These are phyloP conservation scores for Macrotrachela quadricornifera DNA, from an alignment of 1,140 invertebrate genomes.

Conservation along the genomic window DNA sequence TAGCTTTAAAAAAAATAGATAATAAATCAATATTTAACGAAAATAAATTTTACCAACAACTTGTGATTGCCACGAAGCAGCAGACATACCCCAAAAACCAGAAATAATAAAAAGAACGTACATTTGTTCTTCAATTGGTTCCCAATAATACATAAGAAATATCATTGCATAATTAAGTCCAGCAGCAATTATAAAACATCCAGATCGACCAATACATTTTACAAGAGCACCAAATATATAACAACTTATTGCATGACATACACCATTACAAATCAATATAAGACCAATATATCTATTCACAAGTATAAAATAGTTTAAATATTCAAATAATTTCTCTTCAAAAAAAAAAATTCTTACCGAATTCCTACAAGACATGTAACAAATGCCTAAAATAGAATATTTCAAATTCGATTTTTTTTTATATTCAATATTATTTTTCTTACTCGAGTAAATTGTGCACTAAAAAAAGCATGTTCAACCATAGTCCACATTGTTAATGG, in stretches of 20 bases:
- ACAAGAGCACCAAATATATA: constrained; percentile 68
- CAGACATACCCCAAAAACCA: constrained; percentile 69
- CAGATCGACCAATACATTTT: constrained; percentile 66
- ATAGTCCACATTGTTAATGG: constrained; percentile 87
- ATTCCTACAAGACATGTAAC: too few relatives aligned
- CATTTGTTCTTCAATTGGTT: constrained; percentile 49
- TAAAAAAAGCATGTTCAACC: constrained; percentile 84
- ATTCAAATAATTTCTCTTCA: too few relatives aligned
- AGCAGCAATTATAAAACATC: constrained; percentile 51
- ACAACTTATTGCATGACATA: constrained; percentile 65
- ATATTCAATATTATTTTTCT: constrained; percentile 27
- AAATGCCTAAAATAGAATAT: too few relatives aligned
- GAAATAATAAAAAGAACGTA: constrained; percentile 63
- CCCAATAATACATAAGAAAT: constrained; percentile 40
- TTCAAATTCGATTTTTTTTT: constrained; percentile 16
- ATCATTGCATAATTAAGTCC: constrained; percentile 15
- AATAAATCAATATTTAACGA: too few relatives aligned
- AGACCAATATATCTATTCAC: constrained; percentile 52
- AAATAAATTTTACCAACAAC: constrained; percentile 38
- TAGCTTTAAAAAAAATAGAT: constrained; percentile 29
- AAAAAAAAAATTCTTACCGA: too few relatives aligned
- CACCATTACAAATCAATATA: constrained; percentile 82
- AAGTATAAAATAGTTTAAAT: too few relatives aligned
- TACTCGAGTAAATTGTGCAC: constrained; percentile 74
- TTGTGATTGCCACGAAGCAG: constrained; percentile 84